Base-by-base conservation (phyloP, 2,113 vertebrate species). In the Seriola quinqueradiata region DNA sequence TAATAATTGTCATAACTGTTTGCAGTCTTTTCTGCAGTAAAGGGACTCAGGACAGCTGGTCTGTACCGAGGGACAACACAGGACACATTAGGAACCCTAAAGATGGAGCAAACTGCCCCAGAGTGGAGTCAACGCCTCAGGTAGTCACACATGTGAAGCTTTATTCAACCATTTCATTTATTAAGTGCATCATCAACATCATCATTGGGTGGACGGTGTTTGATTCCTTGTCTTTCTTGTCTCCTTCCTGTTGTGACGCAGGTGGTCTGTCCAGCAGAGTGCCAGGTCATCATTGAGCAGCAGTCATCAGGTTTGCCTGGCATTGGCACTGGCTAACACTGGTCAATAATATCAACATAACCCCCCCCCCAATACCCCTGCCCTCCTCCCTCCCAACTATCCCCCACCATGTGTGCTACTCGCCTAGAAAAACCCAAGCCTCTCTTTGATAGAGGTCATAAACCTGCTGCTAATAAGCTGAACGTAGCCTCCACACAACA, bases 211-310 rank as follows among this genome's bases (percentile, higher is more conserved):
- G 8, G 55, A 23, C 14, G 0, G 23, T 19, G n/a, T 76, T n/a
- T 36, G 25, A 80, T 42, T 42, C 3, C 10, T 58, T 63, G 32
- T 63, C 25, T 36, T 25, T 25, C 14, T 61, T 87, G 44, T 72
- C 55, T 71, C 50, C 23, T 21, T 32, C 36, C 55, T 64, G 28
- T 65, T 38, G 9, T 77, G 71, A 42, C 28, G 52, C 84, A 87
- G 87, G 75, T 66, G 58, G 63, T 80, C 38, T 59, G 67, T 63
- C 86, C 91, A 1, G 55, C 69, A 0, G 95, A 93, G 44, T 95
- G 93, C 81, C 95, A 95, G 73, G 94, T 96, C 4, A 59, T 94
- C 79, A 90, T 94, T 11, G 95, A 95, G 89, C 95, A 93, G 67
- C 91, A 94, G 84, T 44, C 90, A 6, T 77, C 87, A 11, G 86